Evolutionary conservation across 2,113 vertebrate species (phyloP).

Genomic region (Irena cyanogastra): DNA sequence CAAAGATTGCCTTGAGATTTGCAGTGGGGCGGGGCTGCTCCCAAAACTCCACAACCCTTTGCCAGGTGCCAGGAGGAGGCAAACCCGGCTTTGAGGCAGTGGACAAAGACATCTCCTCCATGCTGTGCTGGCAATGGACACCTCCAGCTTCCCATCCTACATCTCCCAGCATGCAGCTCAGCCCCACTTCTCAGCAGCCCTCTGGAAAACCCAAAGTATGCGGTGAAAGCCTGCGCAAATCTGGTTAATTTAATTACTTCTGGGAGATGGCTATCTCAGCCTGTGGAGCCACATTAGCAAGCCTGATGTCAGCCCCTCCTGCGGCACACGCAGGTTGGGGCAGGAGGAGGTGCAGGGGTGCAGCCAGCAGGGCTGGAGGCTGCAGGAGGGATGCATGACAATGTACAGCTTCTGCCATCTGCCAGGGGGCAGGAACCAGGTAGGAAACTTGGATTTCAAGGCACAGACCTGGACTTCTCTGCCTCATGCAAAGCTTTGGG

Average conservation of each 20-base stretch:
- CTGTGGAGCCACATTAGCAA: slow-evolving; percentile 13
- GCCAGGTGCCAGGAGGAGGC: neutral
- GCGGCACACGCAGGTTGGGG: slow-evolving; percentile 55
- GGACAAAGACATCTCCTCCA: neutral
- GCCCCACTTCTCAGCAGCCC: neutral
- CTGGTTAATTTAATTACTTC: slow-evolving; percentile 27
- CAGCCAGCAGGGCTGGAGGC: neutral
- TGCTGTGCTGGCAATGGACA: neutral
- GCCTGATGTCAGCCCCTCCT: slow-evolving; percentile 61
- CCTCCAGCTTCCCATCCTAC: neutral
- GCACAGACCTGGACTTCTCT: neutral
- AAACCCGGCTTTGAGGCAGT: neutral
- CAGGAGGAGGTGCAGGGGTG: slow-evolving; percentile 21
- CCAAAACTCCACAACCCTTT: neutral
- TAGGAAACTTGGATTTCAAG: neutral
- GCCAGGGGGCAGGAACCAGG: neutral
- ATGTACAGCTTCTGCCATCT: neutral
- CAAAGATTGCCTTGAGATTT: neutral
- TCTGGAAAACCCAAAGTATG: slow-evolving; percentile 7
- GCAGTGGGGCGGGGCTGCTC: neutral
- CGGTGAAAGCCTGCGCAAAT: neutral
- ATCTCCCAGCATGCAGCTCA: neutral
- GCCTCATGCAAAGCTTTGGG: neutral
- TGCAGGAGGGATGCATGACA: neutral
- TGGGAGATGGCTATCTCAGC: slow-evolving; percentile 57